phyloP scores from a whole-genome alignment of 2,113 vertebrate species.

The Argyrosomus japonicus region DNA sequence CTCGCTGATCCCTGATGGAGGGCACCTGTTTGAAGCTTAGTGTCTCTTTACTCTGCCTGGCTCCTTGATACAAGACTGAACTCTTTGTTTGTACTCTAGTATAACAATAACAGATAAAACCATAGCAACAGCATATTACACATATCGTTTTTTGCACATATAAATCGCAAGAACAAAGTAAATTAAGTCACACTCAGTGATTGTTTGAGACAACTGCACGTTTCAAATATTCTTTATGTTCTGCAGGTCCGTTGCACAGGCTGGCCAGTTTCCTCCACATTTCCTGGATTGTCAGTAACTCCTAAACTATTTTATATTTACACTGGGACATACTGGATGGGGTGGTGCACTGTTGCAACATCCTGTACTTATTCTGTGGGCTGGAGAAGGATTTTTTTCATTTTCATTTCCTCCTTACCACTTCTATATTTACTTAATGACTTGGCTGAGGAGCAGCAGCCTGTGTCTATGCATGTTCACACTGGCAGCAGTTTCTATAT shows the following conservation, averaged over 20 bases:
- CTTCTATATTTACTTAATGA: slow-evolving; percentile 35
- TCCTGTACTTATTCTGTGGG: slow-evolving; percentile 19
- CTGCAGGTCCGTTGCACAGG: not conserved
- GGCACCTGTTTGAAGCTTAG: too few species aligned
- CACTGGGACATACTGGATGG: accelerated
- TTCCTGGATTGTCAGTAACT: slow-evolving; percentile 20
- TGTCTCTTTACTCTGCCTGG: too few species aligned
- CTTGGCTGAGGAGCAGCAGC: not conserved
- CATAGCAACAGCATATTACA: not conserved
- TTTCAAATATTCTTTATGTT: not conserved
- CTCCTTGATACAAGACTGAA: too few species aligned
- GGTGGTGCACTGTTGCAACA: slow-evolving; percentile 52
- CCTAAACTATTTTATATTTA: not conserved
- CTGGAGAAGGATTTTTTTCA: slow-evolving; percentile 30
- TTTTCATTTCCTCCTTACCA: slow-evolving; percentile 57
- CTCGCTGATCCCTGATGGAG: too few species aligned
- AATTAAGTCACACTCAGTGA: not conserved
- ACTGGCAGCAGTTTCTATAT: not conserved
- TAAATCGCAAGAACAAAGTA: not conserved
- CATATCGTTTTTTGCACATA: not conserved
- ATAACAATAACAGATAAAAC: not conserved
- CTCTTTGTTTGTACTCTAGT: too few species aligned
- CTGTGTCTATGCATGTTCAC: not conserved
- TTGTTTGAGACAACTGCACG: not conserved
- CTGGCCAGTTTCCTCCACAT: not conserved